Evolutionary conservation across 1,140 invertebrate genomes (phyloP).

Genomic region (Drosophila mayri): DNA sequence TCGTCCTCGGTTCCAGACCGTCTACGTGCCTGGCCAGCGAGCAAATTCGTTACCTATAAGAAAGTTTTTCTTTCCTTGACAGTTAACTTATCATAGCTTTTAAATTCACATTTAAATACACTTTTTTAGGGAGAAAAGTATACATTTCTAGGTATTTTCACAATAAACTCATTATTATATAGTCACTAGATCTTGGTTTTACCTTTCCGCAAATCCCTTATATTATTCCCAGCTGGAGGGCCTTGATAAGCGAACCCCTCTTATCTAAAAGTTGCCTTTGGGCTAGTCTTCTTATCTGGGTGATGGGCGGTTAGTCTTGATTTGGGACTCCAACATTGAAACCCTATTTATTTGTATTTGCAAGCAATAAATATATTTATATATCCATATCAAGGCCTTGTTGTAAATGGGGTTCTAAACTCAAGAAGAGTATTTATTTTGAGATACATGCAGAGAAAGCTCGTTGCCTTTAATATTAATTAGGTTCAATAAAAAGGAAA

Average conservation of each 20-base stretch:
- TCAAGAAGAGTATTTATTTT: slow-evolving; percentile 9
- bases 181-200: neutral
- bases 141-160: neutral
- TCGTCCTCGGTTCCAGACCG: slow-evolving; percentile 20
- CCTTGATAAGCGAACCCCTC: slow-evolving; percentile 5
- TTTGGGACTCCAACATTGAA: slow-evolving; percentile 15
- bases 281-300: neutral
- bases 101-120: neutral
- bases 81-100: neutral
- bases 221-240: neutral
- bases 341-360: slow-evolving; percentile 18
- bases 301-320: slow-evolving; percentile 2
- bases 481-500: neutral
- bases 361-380: slow-evolving; percentile 9
- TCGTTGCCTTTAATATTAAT: too few relatives aligned
- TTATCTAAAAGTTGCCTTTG: neutral
- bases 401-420: neutral
- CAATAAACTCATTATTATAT: neutral
- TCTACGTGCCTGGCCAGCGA: slow-evolving; percentile 37
- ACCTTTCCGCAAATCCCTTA: neutral
- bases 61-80: neutral
- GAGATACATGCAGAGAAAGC: neutral
- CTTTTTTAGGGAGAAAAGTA: neutral
- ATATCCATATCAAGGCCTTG: slow-evolving; percentile 15
- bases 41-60: neutral